Base-by-base conservation (phyloP, 2,113 vertebrate species). In the Psephotus haematonotus region DNA sequence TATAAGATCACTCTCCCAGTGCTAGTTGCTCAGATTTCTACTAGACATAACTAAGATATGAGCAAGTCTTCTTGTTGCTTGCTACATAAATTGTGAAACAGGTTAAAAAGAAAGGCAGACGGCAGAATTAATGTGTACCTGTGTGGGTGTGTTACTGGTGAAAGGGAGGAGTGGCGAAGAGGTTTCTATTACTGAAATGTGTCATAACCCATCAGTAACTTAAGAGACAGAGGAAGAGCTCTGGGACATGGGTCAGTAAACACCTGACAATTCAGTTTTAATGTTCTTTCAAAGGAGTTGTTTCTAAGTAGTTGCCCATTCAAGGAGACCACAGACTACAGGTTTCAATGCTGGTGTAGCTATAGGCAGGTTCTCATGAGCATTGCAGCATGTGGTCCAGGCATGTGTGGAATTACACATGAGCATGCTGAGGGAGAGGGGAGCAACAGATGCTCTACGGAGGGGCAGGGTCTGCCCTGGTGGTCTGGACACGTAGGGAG, bases 111-210 rank as follows among this genome's bases (percentile, higher is more conserved):
- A n/a, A 31, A 11, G 5, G 29, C 31, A 75, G 41, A 37, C 25
- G 46, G 7, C 16, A 19, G 31, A 82, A 85, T 85, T 82, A 31
- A 19, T 11, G 17, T 84, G 6, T 28, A 37, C 24, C 27, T 78
- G 6, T 3, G 0, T 24, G 25, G 14, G 18, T 63, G 11, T 1
- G 0, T 41, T 50, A 19, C 33, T 10, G 7, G 37, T 78, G 46
- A 77, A 89, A 49, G 60, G 69, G 17, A 47, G 22, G 63, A 72
- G 27, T 35, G 49, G 17, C 59, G 77, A 1, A 85, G 76, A 82
- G 44, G 10, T 69, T 82, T 82, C 35, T 77, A 0, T 68, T 77
- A 57, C 0, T 69, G 59, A 62, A 16, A 5, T 50, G 11, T 80
- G 33, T 68, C 44, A 17, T 72, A 95, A 85, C 39, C 37, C 57